Percentiles rank a stretch among this genome's conserved stretches.
These are phyloP conservation scores for Phalacrocorax pelagicus DNA, from an alignment of 2,113 vertebrate genomes.

Conservation along the genomic window DNA sequence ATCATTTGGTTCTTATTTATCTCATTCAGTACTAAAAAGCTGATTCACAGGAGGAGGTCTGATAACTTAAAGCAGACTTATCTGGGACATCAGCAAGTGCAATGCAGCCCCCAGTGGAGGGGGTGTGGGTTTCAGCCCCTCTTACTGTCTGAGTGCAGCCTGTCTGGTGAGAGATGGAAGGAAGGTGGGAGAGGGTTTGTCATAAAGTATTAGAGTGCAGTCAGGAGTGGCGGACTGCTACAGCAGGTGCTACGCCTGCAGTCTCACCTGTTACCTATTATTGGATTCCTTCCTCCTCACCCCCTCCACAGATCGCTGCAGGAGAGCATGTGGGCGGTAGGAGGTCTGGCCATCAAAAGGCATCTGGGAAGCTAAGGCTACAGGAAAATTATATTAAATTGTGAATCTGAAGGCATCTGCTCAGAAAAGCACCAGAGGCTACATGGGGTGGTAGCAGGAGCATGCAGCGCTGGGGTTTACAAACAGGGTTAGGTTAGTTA, in stretches of 20 bases:
- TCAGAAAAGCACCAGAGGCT: neutral
- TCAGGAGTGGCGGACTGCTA: accelerated
- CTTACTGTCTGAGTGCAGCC: neutral
- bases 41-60: neutral
- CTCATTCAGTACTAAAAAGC: neutral
- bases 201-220: neutral
- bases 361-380: neutral
- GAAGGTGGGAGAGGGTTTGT: neutral
- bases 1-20: neutral
- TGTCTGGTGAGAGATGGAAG: neutral
- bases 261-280: neutral
- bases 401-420: neutral
- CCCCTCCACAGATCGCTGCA: neutral
- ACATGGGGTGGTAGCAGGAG: neutral
- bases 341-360: neutral
- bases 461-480: accelerated
- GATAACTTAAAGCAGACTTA: neutral
- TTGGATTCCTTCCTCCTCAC: neutral
- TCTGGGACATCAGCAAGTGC: neutral
- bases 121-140: neutral
- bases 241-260: neutral
- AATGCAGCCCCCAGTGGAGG: neutral
- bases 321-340: accelerated
- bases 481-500: neutral
- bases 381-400: neutral